Evolutionary conservation across 1,140 invertebrate genomes (phyloP).

Genomic region (Pogonus chalceus): DNA sequence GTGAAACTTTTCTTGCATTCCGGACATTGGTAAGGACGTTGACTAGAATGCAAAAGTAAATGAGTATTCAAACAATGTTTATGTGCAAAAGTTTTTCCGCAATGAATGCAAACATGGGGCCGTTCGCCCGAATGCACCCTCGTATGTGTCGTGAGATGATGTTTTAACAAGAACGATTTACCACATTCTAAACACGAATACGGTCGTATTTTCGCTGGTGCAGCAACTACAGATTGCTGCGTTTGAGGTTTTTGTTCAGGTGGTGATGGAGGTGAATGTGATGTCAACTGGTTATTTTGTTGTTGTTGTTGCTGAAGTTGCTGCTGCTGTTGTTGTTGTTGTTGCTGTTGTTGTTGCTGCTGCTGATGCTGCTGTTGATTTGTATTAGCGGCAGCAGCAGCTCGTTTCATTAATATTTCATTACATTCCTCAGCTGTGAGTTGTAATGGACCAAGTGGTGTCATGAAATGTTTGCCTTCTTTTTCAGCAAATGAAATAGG

Average conservation of each 20-base stretch:
- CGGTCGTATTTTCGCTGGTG: conserved; percentile 54
- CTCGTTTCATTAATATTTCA: conserved; percentile 62
- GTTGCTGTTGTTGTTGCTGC: conserved; percentile 24
- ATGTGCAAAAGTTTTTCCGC: conserved; percentile 76
- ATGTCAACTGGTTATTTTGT: background rate
- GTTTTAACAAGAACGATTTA: conserved; percentile 71
- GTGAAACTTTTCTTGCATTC: conserved; percentile 83
- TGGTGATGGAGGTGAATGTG: conserved; percentile 6
- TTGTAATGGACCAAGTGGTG: conserved; percentile 50
- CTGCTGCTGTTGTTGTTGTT: background rate
- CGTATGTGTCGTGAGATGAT: conserved; percentile 70
- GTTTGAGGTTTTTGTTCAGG: background rate
- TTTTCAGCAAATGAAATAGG: background rate
- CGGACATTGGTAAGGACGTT: conserved; percentile 69
- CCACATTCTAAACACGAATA: conserved; percentile 73
- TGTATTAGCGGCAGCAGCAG: conserved; percentile 30
- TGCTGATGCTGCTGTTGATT: conserved; percentile 10
- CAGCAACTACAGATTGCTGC: conserved; percentile 24
- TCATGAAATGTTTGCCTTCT: conserved; percentile 17
- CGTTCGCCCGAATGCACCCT: conserved; percentile 70
- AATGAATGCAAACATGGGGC: conserved; percentile 72
- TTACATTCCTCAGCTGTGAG: conserved; percentile 66
- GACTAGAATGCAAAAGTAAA: conserved; percentile 65
- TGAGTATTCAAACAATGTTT: conserved; percentile 78
- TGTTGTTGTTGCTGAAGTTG: no score